Base-by-base conservation (phyloP, 1,140 invertebrate genomes). In the Caerostris extrusa region DNA sequence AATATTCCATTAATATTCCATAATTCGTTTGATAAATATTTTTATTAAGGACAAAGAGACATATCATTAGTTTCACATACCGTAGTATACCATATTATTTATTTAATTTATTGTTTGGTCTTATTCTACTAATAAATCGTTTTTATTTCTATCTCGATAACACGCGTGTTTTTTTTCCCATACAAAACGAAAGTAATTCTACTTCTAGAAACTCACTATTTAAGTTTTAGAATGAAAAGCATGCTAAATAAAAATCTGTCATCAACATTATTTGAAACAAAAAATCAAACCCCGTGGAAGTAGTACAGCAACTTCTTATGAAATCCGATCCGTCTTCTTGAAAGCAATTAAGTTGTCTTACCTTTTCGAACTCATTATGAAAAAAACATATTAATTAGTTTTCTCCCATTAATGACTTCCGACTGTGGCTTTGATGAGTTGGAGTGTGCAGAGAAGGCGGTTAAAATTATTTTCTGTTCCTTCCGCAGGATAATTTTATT, bases 311-410 rank as follows among this genome's bases (percentile, higher is more conserved):
- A 77, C 50, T 77, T 77, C 34, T 12, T 77, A 12, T 77, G 57
- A 58, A 57, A 85, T n/a, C n/a, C 82, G 12, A 85, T 85, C 82
- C 17, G 12, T 57, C 55, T 64, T 53, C 60, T 14, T 14, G 14
- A 64, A 87, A 87, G 58, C 60, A 87, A 87, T 87, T 87, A 87
- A 61, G 85, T 64, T 87, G 85, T 87, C 85, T 87, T 87, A 64
- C 85, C 85, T 87, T 87, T 87, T 53, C 61, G 53, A n/a, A 87
- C 53, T 87, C 56, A 64, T 61, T 64, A 77, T 87, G 85, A 64
- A 87, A 87, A 85, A 87, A 87, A 87, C 56, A 87, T 64, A 64
- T 87, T 87, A 87, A 87, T 87, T 64, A 87, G 58, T 77, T 77
- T 77, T 77, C 57, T 14, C 58, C 56, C 60, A 56, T 87, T 83